Evolutionary conservation across 2,113 vertebrate genomes (phyloP).

Genomic region (Gnathonemus longibarbis): DNA sequence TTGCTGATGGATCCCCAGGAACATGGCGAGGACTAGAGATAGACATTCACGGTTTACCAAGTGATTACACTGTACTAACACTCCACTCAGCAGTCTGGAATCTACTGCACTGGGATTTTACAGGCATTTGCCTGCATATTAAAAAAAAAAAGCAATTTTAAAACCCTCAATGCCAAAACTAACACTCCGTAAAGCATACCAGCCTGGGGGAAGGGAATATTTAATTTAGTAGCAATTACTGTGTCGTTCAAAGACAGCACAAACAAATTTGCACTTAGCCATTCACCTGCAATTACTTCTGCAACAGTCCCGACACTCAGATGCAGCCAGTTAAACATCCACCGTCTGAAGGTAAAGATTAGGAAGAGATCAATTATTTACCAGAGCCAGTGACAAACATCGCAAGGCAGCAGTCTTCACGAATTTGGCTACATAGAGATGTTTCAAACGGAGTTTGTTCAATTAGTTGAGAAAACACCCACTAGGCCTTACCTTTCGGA

Average conservation of each 20-base stretch:
- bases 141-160: background rate
- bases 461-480: background rate
- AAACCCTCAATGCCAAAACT: background rate
- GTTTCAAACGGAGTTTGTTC: background rate
- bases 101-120: background rate
- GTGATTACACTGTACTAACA: background rate
- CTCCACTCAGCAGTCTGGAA: background rate
- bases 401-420: background rate
- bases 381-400: background rate
- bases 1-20: slow-evolving; percentile 73
- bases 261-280: slow-evolving; percentile 7
- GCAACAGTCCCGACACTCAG: slow-evolving; percentile 63
- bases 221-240: background rate
- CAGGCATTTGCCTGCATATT: background rate
- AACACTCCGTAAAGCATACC: background rate
- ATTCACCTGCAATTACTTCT: slow-evolving; percentile 75
- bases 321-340: slow-evolving; percentile 75
- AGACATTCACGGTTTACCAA: background rate
- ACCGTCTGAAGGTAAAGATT: slow-evolving; percentile 56
- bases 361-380: background rate
- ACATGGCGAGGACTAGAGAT: slow-evolving; percentile 58
- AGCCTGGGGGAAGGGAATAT: background rate
- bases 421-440: background rate
- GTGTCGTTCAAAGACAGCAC: background rate
- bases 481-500: slow-evolving; percentile 60